Conservation (phyloP, 2,113 vertebrate species). For the Cettia cetti region DNA sequence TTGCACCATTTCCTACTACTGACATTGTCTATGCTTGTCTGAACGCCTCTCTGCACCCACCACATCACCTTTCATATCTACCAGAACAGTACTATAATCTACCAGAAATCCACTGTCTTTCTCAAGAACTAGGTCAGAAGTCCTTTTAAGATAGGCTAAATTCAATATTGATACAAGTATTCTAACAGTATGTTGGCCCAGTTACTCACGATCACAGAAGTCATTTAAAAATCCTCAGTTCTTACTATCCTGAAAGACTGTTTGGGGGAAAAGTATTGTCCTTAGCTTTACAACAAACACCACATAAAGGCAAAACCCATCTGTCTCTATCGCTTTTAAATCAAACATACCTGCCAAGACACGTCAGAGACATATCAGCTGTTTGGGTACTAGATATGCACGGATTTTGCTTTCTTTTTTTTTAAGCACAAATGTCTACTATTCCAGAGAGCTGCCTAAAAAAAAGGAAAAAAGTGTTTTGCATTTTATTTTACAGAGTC, state of each 20-base stretch:
- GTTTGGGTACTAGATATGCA: neutral
- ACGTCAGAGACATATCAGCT: neutral
- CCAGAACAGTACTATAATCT: neutral
- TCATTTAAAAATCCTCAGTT: neutral
- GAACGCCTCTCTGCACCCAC: neutral
- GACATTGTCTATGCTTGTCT: neutral
- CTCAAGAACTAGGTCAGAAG: neutral
- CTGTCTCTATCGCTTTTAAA: neutral
- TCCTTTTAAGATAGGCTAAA: neutral
- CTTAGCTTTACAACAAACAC: neutral
- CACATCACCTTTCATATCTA: neutral
- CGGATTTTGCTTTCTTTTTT: conserved; percentile 8
- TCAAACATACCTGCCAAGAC: neutral
- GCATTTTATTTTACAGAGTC: conserved; percentile 43
- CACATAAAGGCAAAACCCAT: neutral
- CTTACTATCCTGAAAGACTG: neutral
- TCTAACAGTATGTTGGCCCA: neutral
- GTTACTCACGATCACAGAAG: neutral
- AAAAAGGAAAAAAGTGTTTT: neutral
- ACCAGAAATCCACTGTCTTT: neutral
- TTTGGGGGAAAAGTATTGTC: neutral
- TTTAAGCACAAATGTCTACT: conserved; percentile 26
- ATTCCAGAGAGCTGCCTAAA: conserved; percentile 27
- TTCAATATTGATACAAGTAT: neutral
- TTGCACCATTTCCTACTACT: neutral